phyloP scores from a whole-genome alignment of 2,888 invertebrate genomes.

The Podabrus alpinus region DNA sequence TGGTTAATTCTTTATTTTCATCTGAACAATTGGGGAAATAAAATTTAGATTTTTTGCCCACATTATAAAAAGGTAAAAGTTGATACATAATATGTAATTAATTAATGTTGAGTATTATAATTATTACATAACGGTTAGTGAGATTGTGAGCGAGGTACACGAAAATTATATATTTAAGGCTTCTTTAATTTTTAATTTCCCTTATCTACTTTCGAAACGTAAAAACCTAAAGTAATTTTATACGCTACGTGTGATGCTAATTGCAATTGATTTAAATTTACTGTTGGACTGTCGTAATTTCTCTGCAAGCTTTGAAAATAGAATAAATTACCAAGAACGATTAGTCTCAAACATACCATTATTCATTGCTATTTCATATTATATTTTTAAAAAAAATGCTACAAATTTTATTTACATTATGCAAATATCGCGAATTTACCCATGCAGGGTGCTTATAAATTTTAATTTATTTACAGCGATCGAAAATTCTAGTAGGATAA shows the following conservation, averaged over 20 bases:
- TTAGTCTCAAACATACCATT: background rate
- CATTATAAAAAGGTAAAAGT: background rate
- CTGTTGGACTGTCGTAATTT: background rate
- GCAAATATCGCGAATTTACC: background rate
- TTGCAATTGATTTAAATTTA: constrained; percentile 1
- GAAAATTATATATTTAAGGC: background rate
- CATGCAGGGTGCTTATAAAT: background rate
- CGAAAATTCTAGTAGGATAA: background rate
- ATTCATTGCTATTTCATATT: background rate
- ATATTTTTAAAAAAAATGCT: background rate
- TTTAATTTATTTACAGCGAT: background rate
- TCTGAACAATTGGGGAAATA: background rate
- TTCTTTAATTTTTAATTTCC: background rate
- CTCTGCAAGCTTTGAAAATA: background rate
- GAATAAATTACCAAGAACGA: background rate
- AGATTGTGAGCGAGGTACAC: background rate
- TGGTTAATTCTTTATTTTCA: too few species aligned
- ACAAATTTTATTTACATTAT: background rate
- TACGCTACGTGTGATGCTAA: background rate
- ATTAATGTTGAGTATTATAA: background rate
- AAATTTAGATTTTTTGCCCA: too few species aligned
- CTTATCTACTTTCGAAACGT: background rate
- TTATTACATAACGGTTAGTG: background rate
- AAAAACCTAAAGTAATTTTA: background rate
- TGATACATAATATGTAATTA: background rate